Evolutionary conservation across 64 coral and sea anemone species (phyloP).

Genomic region (Actinia equina): DNA sequence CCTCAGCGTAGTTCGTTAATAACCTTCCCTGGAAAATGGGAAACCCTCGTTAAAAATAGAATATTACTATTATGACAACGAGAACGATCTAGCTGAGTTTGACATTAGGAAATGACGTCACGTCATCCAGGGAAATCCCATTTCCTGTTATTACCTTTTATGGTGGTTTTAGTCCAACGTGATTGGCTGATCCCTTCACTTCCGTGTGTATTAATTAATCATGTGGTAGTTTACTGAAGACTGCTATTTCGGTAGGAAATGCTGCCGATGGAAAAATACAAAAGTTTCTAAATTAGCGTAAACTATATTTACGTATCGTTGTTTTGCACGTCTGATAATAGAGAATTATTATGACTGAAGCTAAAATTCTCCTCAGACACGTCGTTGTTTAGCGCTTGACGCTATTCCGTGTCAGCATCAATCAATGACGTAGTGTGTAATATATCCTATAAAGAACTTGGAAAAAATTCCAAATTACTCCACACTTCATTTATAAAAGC

Average conservation of each 20-base stretch:
- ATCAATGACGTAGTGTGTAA: neutral
- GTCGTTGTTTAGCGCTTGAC: neutral
- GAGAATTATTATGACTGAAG: neutral
- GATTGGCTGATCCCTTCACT: neutral
- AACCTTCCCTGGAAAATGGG: neutral
- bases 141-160: conserved; percentile 6
- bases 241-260: conserved; percentile 11
- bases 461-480: no score
- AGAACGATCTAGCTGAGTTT: conserved; percentile 12
- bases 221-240: neutral
- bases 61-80: neutral
- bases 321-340: neutral
- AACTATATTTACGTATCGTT: neutral
- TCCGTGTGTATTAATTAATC: neutral
- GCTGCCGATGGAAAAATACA: neutral
- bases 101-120: conserved; percentile 34
- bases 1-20: neutral
- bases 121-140: conserved; percentile 24
- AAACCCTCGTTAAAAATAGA: conserved; percentile 9
- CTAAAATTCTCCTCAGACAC: neutral
- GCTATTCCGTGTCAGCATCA: neutral
- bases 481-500: no score
- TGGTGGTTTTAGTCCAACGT: neutral
- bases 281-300: neutral
- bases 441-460: neutral